Evolutionary conservation across 2,797 vertebrate genomes (phyloP).

Genomic region (Triplophysa bombifrons): DNA sequence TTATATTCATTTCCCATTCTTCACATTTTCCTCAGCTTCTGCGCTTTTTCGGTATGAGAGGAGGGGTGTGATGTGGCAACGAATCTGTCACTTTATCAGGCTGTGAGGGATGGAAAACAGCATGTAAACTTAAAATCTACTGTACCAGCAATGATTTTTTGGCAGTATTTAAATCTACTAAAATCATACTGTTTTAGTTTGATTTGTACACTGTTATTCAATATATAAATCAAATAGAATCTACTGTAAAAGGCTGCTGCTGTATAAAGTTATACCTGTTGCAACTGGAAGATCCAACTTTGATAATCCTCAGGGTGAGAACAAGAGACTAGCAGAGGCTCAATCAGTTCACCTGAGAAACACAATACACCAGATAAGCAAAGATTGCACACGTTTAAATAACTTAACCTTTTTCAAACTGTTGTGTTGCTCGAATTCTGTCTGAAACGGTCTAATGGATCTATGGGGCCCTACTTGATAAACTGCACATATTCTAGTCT

Average conservation of each 20-base stretch:
- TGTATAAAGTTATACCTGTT: constrained; percentile 73
- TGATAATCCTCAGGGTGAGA: constrained; percentile 78
- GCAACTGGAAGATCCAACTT: constrained; percentile 82
- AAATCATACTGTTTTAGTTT: neutral
- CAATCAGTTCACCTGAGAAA: constrained; percentile 78
- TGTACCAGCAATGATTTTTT: neutral
- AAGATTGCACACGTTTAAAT: constrained; percentile 5
- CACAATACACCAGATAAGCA: neutral
- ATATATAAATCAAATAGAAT: neutral
- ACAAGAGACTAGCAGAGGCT: constrained; percentile 79
- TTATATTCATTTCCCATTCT: constrained; percentile 22
- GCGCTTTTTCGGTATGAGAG: constrained; percentile 72
- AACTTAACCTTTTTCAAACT: neutral
- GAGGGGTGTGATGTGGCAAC: constrained; percentile 61
- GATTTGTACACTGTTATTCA: neutral
- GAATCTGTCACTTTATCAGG: constrained; percentile 65
- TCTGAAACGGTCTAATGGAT: neutral
- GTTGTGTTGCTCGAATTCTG: neutral
- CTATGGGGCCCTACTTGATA: neutral
- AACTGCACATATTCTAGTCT: neutral
- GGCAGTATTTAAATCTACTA: neutral
- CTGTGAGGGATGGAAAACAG: constrained; percentile 62
- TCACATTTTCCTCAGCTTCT: constrained; percentile 66
- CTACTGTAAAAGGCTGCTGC: neutral
- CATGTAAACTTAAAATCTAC: neutral